A percentile compares a stretch with the other conserved stretches of the same genome.
These are phyloP conservation scores for Oncorhynchus clarkii DNA, from an alignment of 2,113 vertebrate species.

Conservation along the genomic window DNA sequence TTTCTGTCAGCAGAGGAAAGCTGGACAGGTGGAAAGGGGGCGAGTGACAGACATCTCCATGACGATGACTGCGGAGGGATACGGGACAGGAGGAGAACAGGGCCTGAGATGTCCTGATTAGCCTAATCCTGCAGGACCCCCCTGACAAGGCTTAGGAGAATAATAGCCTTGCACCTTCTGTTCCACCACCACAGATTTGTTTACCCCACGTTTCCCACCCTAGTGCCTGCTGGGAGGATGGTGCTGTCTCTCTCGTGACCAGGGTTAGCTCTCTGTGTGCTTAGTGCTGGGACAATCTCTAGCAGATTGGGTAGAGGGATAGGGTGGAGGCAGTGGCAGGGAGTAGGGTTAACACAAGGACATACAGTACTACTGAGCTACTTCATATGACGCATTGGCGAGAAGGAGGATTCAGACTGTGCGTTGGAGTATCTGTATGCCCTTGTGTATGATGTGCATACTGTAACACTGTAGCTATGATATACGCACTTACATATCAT, in stretches of 20 bases:
- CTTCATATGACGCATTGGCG: background rate
- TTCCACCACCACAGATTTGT: constrained; percentile 60
- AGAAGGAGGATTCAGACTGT: background rate
- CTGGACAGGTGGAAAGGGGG: background rate
- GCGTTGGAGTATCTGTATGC: too few relatives aligned
- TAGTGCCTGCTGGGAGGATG: background rate
- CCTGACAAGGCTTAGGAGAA: constrained; percentile 37
- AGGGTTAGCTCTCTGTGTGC: constrained; percentile 21
- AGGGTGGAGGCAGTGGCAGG: constrained; percentile 2
- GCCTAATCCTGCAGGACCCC: constrained; percentile 67
- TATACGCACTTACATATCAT: too few relatives aligned
- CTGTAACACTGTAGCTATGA: too few relatives aligned
- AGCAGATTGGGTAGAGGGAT: constrained; percentile 39
- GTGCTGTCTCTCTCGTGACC: background rate
- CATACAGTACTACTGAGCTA: background rate
- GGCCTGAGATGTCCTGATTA: constrained; percentile 61
- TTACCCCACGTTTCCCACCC: constrained; percentile 24
- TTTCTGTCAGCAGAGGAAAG: background rate
- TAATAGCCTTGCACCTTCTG: constrained; percentile 55
- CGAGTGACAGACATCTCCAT: background rate
- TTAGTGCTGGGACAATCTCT: constrained; percentile 34
- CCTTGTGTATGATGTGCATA: too few relatives aligned
- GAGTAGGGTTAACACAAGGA: background rate
- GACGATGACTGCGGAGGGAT: background rate
- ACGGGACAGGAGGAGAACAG: constrained; percentile 12